Percentiles rank a stretch among this genome's conserved stretches.
Evolutionary conservation across 2,797 vertebrate species (phyloP).

Genomic region (Lithobates sylvaticus): DNA sequence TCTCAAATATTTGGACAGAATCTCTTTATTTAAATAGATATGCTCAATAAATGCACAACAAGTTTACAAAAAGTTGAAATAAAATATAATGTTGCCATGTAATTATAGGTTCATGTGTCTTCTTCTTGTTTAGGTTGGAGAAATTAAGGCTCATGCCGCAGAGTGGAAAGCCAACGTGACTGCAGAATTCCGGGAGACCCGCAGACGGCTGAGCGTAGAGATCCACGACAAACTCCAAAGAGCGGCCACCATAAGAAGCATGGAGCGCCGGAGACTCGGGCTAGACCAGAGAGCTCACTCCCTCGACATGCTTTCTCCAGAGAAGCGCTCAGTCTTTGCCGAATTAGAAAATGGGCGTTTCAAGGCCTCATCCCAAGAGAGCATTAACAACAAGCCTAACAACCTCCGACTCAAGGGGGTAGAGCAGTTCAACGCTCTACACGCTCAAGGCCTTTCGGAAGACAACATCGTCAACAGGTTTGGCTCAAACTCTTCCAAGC

Average conservation of each 20-base stretch:
- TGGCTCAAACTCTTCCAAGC: slow-evolving; percentile 87
- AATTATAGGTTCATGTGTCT: not conserved
- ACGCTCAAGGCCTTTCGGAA: slow-evolving; percentile 85
- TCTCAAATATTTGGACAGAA: too few species aligned
- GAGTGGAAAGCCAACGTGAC: slow-evolving; percentile 98
- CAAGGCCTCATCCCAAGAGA: slow-evolving; percentile 96
- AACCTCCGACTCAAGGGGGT: slow-evolving; percentile 89
- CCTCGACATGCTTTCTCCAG: slow-evolving; percentile 94
- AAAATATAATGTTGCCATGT: not conserved
- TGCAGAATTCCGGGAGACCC: slow-evolving; percentile 93
- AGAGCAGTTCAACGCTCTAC: slow-evolving; percentile 80
- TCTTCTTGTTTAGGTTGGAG: slow-evolving; percentile 86
- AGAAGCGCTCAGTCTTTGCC: slow-evolving; percentile 92
- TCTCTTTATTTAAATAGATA: too few species aligned
- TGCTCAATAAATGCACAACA: not conserved
- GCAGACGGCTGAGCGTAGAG: slow-evolving; percentile 92
- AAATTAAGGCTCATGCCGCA: slow-evolving; percentile 94
- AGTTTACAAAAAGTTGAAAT: not conserved
- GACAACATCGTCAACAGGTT: slow-evolving; percentile 96
- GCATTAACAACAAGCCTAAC: slow-evolving; percentile 94
- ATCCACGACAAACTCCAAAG: slow-evolving; percentile 96
- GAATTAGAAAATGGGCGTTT: slow-evolving; percentile 89
- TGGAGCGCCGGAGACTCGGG: slow-evolving; percentile 93
- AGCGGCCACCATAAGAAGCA: slow-evolving; percentile 95
- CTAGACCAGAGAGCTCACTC: slow-evolving; percentile 95